Conservation (phyloP, 2,888 invertebrate species). For the Drosophila mercatorum region DNA sequence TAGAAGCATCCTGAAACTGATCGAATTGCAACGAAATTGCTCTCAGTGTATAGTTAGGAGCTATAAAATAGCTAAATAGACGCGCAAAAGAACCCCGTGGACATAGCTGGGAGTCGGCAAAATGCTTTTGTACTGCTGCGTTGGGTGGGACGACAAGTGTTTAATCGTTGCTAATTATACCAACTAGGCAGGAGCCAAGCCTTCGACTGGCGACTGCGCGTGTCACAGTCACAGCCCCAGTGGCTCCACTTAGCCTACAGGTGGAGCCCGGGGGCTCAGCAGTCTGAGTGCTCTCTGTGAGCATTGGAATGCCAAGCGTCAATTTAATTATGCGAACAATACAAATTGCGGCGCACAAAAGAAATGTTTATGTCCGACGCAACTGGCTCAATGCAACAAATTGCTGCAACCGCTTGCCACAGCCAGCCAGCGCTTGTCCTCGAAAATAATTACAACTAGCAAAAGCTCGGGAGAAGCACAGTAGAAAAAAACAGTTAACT, state of each 20-base stretch:
- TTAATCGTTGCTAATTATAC: constrained; percentile 79
- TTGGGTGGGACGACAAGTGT: constrained; percentile 79
- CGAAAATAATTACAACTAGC: constrained; percentile 35
- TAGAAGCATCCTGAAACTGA: background rate
- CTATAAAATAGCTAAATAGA: constrained; percentile 61
- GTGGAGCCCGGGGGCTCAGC: background rate
- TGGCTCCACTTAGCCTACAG: constrained; percentile 10
- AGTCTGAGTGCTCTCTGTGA: constrained; percentile 10
- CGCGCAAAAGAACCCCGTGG: constrained; percentile 22
- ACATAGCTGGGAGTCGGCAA: constrained; percentile 45
- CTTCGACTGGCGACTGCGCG: constrained; percentile 4
- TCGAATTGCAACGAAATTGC: background rate
- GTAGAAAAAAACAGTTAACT: constrained; percentile 7
- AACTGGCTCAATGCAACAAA: constrained; percentile 57
- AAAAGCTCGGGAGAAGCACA: background rate
- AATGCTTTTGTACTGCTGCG: constrained; percentile 70
- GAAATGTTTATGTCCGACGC: constrained; percentile 72
- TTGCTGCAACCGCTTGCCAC: constrained; percentile 40
- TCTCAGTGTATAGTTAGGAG: constrained; percentile 24
- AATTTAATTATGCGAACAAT: constrained; percentile 81
- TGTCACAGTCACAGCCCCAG: constrained; percentile 8
- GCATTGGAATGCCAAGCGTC: constrained; percentile 74
- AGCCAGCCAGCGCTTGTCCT: constrained; percentile 7
- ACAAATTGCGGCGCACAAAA: constrained; percentile 71
- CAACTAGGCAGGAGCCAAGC: constrained; percentile 24